Percentiles rank a stretch among this genome's conserved stretches.
These are phyloP conservation scores for Chironomus striatipennis DNA, from an alignment of 1,140 invertebrate genomes.

Conservation along the genomic window DNA sequence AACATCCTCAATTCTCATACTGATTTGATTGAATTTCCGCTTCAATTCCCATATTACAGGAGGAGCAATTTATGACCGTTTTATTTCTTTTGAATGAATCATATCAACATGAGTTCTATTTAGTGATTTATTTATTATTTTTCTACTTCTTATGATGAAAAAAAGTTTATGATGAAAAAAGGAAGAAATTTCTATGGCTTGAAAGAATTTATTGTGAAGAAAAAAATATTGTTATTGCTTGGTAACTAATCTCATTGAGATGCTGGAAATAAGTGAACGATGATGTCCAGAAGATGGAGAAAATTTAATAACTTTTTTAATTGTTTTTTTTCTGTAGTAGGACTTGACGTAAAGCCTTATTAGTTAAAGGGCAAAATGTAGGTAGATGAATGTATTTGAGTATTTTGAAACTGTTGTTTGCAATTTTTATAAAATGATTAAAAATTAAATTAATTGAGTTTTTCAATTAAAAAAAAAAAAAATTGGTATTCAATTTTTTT, in stretches of 20 bases:
- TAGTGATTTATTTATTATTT: background rate
- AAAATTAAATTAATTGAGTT: too few species aligned
- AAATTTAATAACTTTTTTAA: too few species aligned
- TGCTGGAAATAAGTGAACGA: too few species aligned
- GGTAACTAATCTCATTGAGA: background rate
- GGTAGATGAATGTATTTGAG: too few species aligned
- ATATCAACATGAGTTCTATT: background rate
- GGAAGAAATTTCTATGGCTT: background rate
- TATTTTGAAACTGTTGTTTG: too few species aligned
- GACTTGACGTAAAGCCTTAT: too few species aligned
- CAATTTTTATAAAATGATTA: too few species aligned
- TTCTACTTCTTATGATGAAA: background rate
- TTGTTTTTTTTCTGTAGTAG: too few species aligned
- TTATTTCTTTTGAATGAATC: background rate
- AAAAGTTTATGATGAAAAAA: background rate
- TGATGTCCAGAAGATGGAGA: too few species aligned
- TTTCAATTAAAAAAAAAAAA: too few species aligned
- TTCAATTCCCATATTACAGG: background rate
- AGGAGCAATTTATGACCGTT: background rate
- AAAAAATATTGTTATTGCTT: background rate
- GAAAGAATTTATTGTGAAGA: background rate
- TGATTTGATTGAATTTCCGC: conserved; percentile 22
- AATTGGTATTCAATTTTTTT: too few species aligned
- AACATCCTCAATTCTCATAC: conserved; percentile 8
- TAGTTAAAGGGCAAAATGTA: too few species aligned